These are phyloP conservation scores for Gadopsis bispinosus DNA, from an alignment of 2,797 vertebrate species.

Conservation along the genomic window DNA sequence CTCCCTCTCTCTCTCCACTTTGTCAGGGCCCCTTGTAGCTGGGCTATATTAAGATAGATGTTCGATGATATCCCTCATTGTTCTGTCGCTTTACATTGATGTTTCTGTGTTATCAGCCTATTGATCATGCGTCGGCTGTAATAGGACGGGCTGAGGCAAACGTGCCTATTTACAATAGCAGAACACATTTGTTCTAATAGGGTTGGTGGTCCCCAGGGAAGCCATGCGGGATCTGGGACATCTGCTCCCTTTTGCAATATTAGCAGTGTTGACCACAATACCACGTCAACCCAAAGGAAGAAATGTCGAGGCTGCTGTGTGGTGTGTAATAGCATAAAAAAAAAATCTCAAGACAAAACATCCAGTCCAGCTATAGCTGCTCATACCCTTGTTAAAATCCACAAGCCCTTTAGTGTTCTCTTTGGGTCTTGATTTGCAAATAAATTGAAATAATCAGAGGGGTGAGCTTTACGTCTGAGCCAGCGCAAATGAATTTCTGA, in stretches of 20 bases:
- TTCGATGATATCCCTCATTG: constrained; percentile 99
- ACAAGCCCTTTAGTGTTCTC: constrained; percentile 90
- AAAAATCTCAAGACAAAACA: constrained; percentile 16
- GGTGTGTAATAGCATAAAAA: constrained; percentile 7
- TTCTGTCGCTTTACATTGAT: constrained; percentile 99
- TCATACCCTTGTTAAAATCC: constrained; percentile 91
- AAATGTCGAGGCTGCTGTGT: constrained; percentile 39
- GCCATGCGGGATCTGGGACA: constrained; percentile 94
- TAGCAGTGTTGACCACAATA: constrained; percentile 87
- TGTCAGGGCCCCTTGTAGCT: constrained; percentile 98
- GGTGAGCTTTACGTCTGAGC: constrained; percentile 90
- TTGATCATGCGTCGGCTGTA: constrained; percentile 99
- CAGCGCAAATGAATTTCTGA: constrained; percentile 97
- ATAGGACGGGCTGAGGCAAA: constrained; percentile 98
- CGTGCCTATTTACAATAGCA: constrained; percentile 99
- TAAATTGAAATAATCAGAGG: constrained; percentile 99
- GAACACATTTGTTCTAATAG: constrained; percentile 99
- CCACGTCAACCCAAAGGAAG: constrained; percentile 55
- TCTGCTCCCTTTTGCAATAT: constrained; percentile 91
- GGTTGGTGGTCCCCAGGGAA: constrained; percentile 95
- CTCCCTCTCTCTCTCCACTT: constrained; percentile 85
- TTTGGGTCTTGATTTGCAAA: constrained; percentile 99
- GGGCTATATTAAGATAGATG: constrained; percentile 99
- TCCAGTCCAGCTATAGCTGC: constrained; percentile 73
- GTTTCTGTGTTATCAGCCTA: constrained; percentile 99